These are phyloP conservation scores for Plumapathes pennacea DNA, from an alignment of 92 coral and sea anemone species.

Conservation along the genomic window DNA sequence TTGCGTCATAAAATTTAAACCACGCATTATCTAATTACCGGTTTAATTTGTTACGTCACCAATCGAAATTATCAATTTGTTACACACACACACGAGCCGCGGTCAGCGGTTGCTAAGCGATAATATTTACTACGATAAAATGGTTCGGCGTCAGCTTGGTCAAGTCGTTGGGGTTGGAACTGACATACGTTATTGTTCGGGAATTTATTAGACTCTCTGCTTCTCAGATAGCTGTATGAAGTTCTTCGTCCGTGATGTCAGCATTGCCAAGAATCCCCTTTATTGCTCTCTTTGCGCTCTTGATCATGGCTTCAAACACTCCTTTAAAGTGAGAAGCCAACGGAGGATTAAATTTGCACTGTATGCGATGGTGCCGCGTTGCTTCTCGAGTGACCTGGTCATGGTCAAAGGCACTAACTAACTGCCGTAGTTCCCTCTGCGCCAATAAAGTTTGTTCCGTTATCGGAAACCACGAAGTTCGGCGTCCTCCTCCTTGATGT, in stretches of 20 bases:
- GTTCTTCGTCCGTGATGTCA: conserved; percentile 23
- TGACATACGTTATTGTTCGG: conserved; percentile 11
- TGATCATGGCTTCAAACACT: conserved; percentile 48
- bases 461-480: conserved; percentile 26
- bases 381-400: conserved; percentile 12
- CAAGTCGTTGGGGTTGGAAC: conserved; percentile 20
- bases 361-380: conserved; percentile 17
- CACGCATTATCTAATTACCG: no score
- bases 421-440: conserved; percentile 25
- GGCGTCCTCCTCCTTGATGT: conserved; percentile 48
- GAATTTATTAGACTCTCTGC: conserved; percentile 17
- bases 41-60: no score
- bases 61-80: no score
- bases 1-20: no score
- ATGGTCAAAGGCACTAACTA: no score
- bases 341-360: conserved; percentile 46
- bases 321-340: conserved; percentile 44
- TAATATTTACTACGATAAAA: conserved; percentile 28
- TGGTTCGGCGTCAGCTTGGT: conserved; percentile 25
- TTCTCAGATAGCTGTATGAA: conserved; percentile 10
- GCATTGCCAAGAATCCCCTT: conserved; percentile 28
- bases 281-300: conserved; percentile 29
- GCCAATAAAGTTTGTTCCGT: conserved; percentile 53
- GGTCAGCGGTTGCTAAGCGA: no score
- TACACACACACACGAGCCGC: no score